phyloP scores from a whole-genome alignment of 2,113 vertebrate species.

The Odontophorus gujanensis region DNA sequence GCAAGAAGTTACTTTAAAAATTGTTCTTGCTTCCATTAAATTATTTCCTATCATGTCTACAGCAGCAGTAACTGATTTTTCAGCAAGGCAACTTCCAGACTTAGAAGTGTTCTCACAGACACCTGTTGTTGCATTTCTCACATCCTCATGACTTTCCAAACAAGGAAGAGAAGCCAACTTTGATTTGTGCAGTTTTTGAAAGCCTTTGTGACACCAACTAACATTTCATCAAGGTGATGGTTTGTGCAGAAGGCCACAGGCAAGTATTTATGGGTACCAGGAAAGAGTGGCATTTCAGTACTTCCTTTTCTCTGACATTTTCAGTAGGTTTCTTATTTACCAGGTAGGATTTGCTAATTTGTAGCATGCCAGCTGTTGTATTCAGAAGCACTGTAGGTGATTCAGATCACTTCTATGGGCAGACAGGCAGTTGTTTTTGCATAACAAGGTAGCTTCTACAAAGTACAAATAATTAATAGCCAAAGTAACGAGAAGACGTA shows the following conservation, averaged over 20 bases:
- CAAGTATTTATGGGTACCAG: background rate
- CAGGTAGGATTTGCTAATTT: background rate
- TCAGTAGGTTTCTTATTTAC: background rate
- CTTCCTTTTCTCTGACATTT: background rate
- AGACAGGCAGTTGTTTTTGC: background rate
- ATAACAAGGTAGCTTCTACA: background rate
- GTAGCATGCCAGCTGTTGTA: background rate
- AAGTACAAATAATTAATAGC: background rate
- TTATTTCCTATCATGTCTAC: background rate
- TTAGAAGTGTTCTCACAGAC: background rate
- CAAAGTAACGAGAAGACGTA: background rate
- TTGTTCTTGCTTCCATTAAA: background rate
- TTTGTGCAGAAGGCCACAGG: background rate
- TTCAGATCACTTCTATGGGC: background rate
- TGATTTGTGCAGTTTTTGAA: background rate
- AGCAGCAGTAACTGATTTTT: background rate
- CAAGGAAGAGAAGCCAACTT: background rate
- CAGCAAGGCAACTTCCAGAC: background rate
- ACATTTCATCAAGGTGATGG: background rate
- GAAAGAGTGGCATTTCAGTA: background rate
- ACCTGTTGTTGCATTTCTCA: background rate
- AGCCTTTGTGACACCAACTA: background rate
- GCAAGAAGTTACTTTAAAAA: background rate
- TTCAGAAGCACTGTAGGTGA: background rate
- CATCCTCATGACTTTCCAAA: background rate